Evolutionary conservation across 1,140 invertebrate species (phyloP).

Genomic region (Alviniconcha marisindica): DNA sequence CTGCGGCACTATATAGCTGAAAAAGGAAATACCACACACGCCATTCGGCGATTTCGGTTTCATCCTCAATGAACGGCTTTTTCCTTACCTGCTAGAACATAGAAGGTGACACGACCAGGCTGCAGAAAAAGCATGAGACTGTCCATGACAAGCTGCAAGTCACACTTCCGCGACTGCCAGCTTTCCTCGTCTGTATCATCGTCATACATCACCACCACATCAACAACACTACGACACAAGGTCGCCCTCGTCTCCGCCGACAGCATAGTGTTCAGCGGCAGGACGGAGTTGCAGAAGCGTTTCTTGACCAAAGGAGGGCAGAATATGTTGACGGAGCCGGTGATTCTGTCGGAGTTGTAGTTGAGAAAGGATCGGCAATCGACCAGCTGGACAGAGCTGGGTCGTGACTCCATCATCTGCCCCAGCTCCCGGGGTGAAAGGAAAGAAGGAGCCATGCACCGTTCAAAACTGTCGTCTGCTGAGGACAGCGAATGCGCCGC

Average conservation of each 20-base stretch:
- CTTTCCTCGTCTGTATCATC: slow-evolving; percentile 40
- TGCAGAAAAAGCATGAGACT: slow-evolving; percentile 40
- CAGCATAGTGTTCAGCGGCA: slow-evolving; percentile 40
- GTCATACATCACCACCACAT: slow-evolving; percentile 40
- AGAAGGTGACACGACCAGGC: background rate
- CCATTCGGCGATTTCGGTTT: too few relatives aligned
- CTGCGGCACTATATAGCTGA: too few relatives aligned
- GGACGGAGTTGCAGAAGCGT: slow-evolving; percentile 32
- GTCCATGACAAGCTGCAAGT: slow-evolving; percentile 37
- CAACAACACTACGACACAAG: slow-evolving; percentile 29
- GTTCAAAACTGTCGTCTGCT: background rate
- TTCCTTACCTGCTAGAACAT: slow-evolving; percentile 40
- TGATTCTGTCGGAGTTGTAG: slow-evolving; percentile 43
- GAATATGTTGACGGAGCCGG: slow-evolving; percentile 42
- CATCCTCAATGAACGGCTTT: too few relatives aligned
- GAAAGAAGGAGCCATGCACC: slow-evolving; percentile 20
- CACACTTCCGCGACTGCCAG: slow-evolving; percentile 23
- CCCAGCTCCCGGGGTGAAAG: slow-evolving; percentile 31
- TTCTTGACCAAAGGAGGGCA: slow-evolving; percentile 44
- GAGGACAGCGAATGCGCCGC: background rate
- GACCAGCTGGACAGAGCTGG: slow-evolving; percentile 34
- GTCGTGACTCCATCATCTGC: slow-evolving; percentile 32
- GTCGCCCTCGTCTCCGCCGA: slow-evolving; percentile 38
- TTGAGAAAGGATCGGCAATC: slow-evolving; percentile 47
- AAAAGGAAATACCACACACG: too few relatives aligned